Percentiles rank a stretch among this genome's conserved stretches.
Conservation (phyloP, 2,888 invertebrate genomes). For the Criorhina ranunculi region DNA sequence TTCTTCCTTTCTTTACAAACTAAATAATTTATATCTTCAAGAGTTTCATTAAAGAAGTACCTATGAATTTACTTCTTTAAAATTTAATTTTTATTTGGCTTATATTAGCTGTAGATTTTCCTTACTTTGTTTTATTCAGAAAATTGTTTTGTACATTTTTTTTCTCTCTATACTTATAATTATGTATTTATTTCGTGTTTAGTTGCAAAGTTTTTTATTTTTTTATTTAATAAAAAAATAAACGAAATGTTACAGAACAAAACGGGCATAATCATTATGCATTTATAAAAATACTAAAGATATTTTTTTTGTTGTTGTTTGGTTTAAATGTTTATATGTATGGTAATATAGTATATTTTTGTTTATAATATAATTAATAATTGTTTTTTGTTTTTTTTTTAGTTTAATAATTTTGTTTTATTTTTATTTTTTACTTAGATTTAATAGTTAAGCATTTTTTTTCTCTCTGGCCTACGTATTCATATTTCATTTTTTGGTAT, state of each 20-base stretch:
- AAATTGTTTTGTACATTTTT: conserved; percentile 79
- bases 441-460: conserved; percentile 82
- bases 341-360: conserved; percentile 75
- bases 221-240: conserved; percentile 40
- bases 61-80: conserved; percentile 69
- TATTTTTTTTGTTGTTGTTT: conserved; percentile 37
- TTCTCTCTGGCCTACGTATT: conserved; percentile 80
- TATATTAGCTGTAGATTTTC: conserved; percentile 81
- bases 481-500: conserved; percentile 72
- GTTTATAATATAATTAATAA: conserved; percentile 78
- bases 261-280: conserved; percentile 70
- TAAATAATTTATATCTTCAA: conserved; percentile 74
- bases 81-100: conserved; percentile 79
- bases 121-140: conserved; percentile 44
- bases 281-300: conserved; percentile 74
- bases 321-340: conserved; percentile 70
- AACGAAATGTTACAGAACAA: conserved; percentile 13
- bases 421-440: conserved; percentile 69
- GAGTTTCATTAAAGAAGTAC: conserved; percentile 49
- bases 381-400: conserved; percentile 76
- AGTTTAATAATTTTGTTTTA: conserved; percentile 76
- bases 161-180: conserved; percentile 75
- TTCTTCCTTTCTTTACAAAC: no score
- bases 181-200: conserved; percentile 41
- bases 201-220: conserved; percentile 4